Conservation (phyloP, 2,113 vertebrate genomes). For the Miniopterus natalensis region DNA sequence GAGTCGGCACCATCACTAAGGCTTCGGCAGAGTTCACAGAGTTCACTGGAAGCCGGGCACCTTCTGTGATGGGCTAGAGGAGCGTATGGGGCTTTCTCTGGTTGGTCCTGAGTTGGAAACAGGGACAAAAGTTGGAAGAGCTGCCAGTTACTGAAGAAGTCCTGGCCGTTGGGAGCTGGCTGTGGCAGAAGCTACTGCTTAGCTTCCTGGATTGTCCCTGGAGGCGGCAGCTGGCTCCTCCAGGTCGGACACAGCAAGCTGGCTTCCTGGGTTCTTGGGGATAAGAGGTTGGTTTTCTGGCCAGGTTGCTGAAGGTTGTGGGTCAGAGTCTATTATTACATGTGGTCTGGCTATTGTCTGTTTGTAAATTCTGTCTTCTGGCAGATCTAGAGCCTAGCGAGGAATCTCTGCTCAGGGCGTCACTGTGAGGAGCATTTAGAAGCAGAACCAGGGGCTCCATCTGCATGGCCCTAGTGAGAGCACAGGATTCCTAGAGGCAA, state of each 20-base stretch:
- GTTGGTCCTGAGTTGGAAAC: not conserved
- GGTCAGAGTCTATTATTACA: not conserved
- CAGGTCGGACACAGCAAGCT: not conserved
- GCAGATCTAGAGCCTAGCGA: not conserved
- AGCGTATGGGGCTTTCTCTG: not conserved
- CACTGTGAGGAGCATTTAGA: not conserved
- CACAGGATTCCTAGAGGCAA: not conserved
- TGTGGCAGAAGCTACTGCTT: not conserved
- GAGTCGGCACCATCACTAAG: not conserved
- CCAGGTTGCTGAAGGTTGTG: not conserved
- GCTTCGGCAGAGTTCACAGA: not conserved
- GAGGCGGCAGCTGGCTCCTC: not conserved
- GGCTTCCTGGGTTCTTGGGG: not conserved
- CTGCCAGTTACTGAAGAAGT: not conserved
- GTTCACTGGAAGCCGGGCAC: not conserved
- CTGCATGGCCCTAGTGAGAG: not conserved
- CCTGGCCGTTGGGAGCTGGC: not conserved
- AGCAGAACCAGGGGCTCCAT: not conserved
- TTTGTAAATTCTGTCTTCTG: not conserved
- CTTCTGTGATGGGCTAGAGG: fast-evolving
- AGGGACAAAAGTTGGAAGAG: not conserved
- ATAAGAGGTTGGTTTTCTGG: not conserved
- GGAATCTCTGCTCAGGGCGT: not conserved
- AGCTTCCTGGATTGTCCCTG: not conserved
- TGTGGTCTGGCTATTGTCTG: not conserved